Evolutionary conservation across 2,888 invertebrate species (phyloP).

Genomic region (Glaucopsyche alexis): DNA sequence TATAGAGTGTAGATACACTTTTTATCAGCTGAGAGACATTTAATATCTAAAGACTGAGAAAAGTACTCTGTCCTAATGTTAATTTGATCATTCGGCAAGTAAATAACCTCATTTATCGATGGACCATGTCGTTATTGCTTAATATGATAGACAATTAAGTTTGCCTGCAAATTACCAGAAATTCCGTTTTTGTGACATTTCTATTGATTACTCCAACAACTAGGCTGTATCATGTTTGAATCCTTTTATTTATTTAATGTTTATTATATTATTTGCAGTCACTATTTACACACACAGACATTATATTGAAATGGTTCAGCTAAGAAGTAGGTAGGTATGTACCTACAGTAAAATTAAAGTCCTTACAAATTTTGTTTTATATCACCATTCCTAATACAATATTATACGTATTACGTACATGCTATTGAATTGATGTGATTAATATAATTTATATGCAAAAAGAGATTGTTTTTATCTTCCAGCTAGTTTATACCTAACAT

Average conservation of each 20-base stretch:
- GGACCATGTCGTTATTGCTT: background rate
- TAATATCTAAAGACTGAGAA: background rate
- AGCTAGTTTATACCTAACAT: no score
- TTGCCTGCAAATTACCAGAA: slow-evolving; percentile 4
- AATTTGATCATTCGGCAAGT: background rate
- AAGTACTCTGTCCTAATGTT: background rate
- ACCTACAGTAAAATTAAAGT: no score
- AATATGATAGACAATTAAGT: background rate
- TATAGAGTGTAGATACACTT: background rate
- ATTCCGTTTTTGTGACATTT: background rate
- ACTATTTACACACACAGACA: no score
- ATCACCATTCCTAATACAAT: no score
- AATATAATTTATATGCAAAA: no score
- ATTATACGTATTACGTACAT: no score
- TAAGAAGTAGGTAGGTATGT: no score
- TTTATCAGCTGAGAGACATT: background rate
- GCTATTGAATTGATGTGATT: no score
- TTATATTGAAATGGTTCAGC: no score
- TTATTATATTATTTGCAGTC: no score
- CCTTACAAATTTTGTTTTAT: no score
- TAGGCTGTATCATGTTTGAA: background rate
- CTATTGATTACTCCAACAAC: background rate
- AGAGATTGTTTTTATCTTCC: no score
- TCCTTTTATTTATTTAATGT: background rate
- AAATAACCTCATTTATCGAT: background rate